Percentiles rank a stretch among this genome's conserved stretches.
These are phyloP conservation scores for Okapia johnstoni DNA, from an alignment of 2,113 vertebrate species.

Conservation along the genomic window DNA sequence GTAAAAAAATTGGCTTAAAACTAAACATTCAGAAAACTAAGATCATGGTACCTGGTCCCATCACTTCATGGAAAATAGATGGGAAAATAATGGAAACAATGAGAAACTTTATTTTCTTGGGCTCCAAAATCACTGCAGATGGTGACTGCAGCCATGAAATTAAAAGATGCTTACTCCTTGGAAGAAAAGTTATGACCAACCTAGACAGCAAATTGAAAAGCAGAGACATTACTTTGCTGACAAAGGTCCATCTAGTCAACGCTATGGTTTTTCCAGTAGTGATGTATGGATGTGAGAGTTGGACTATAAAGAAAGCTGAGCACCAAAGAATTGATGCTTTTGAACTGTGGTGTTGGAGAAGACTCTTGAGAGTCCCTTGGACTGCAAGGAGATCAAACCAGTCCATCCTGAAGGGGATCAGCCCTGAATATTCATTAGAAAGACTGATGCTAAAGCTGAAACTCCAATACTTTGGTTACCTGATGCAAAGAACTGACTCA, in stretches of 20 bases:
- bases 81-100: neutral
- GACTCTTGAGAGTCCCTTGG: neutral
- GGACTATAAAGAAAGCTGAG: neutral
- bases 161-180: neutral
- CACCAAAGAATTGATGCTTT: neutral
- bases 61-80: neutral
- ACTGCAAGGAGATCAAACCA: neutral
- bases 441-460: neutral
- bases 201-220: neutral
- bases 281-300: neutral
- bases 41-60: neutral
- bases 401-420: neutral
- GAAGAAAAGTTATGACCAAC: neutral
- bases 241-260: accelerated
- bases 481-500: neutral
- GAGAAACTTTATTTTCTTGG: neutral
- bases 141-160: neutral
- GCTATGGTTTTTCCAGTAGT: neutral
- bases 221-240: neutral
- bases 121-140: neutral
- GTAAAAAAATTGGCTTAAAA: neutral
- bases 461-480: neutral
- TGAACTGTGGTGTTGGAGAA: neutral
- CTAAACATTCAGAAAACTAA: neutral
- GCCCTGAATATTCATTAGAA: neutral